Conservation (phyloP, 2,797 vertebrate species). For the Pangasius mekongensis region DNA sequence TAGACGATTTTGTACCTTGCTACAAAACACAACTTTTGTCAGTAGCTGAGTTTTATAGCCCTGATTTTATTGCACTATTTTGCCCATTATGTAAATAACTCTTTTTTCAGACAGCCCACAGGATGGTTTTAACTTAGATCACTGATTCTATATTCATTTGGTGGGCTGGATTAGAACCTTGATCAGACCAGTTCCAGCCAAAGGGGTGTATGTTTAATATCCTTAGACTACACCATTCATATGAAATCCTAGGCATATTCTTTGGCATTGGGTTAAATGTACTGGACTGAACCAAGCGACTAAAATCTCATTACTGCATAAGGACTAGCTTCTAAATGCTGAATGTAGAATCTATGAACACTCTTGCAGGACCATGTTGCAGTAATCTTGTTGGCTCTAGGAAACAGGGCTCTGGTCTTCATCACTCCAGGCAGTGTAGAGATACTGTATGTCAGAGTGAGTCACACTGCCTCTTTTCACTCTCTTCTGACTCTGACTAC, state of each 20-base stretch:
- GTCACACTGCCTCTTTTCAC: neutral
- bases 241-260: neutral
- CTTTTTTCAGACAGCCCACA: neutral
- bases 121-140: neutral
- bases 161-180: neutral
- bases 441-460: constrained; percentile 25
- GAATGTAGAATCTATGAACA: neutral
- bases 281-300: neutral
- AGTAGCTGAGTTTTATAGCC: neutral
- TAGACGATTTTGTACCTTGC: neutral
- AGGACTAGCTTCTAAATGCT: neutral
- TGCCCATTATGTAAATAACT: no score
- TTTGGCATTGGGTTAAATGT: neutral
- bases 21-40: neutral
- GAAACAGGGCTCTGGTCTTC: neutral
- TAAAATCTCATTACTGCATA: neutral
- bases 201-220: neutral
- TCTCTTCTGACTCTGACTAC: neutral
- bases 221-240: neutral
- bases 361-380: neutral
- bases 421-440: neutral
- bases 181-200: neutral
- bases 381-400: neutral
- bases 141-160: neutral
- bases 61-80: neutral